Evolutionary conservation across 2,113 vertebrate genomes (phyloP).

Genomic region (Brachypodius melanocephalos): DNA sequence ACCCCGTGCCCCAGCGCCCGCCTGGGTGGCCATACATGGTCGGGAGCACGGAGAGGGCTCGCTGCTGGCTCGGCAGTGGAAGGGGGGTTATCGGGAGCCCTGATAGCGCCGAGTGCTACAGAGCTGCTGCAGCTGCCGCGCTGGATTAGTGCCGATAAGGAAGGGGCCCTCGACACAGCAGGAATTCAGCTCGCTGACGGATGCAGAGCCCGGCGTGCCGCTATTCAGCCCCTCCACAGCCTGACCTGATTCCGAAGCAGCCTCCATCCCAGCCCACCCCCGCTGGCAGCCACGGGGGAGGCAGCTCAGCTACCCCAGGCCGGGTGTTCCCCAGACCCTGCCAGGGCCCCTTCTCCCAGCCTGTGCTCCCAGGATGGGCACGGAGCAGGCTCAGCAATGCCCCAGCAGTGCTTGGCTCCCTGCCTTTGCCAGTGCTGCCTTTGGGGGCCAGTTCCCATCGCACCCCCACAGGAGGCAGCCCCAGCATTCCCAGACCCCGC

Average conservation of each 20-base stretch:
- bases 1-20: fast-evolving
- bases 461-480: not conserved
- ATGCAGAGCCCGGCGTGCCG: not conserved
- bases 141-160: constrained; percentile 38
- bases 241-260: not conserved
- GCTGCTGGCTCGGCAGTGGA: not conserved
- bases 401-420: fast-evolving
- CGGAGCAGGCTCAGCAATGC: not conserved
- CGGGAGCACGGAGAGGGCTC: not conserved
- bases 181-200: not conserved
- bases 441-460: fast-evolving
- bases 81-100: not conserved
- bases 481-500: not conserved
- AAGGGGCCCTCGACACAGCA: constrained; percentile 6
- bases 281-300: not conserved
- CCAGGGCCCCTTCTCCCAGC: fast-evolving
- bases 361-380: not conserved
- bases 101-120: not conserved
- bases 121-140: constrained; percentile 9
- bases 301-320: not conserved
- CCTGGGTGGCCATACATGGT: constrained; percentile 29
- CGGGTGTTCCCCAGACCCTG: not conserved
- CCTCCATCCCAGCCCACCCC: not conserved
- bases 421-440: fast-evolving
- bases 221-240: not conserved